Percentiles rank a stretch among this genome's conserved stretches.
These are phyloP conservation scores for Myotis pilosus DNA, from an alignment of 2,797 vertebrate species.

Conservation along the genomic window DNA sequence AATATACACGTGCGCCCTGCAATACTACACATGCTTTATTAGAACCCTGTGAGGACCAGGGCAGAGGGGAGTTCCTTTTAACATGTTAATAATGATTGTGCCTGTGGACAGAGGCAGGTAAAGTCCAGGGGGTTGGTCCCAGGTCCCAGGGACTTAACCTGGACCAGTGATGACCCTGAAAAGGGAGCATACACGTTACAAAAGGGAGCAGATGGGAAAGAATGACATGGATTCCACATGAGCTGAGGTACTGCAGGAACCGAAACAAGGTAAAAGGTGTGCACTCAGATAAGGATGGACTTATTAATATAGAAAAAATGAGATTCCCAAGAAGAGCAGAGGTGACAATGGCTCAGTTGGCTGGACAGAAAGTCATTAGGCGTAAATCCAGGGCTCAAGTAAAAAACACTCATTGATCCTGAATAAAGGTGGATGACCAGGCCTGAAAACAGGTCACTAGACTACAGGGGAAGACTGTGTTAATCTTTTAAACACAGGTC, in stretches of 20 bases:
- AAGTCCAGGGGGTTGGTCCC: neutral
- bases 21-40: neutral
- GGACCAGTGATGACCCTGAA: neutral
- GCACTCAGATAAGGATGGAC: neutral
- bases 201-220: neutral
- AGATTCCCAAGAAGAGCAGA: neutral
- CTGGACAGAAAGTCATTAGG: neutral
- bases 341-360: neutral
- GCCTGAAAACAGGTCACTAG: neutral
- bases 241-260: neutral
- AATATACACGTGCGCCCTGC: neutral
- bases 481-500: neutral
- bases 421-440: neutral
- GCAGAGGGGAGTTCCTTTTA: neutral
- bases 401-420: neutral
- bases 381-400: neutral
- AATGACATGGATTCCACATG: neutral
- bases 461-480: neutral
- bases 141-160: neutral
- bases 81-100: neutral
- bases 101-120: neutral
- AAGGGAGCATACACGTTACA: neutral
- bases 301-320: neutral
- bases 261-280: neutral
- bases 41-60: neutral